phyloP scores from a whole-genome alignment of 30 jellyfish, hydroid and myxozoan species.

The Clytia hemisphaerica region DNA sequence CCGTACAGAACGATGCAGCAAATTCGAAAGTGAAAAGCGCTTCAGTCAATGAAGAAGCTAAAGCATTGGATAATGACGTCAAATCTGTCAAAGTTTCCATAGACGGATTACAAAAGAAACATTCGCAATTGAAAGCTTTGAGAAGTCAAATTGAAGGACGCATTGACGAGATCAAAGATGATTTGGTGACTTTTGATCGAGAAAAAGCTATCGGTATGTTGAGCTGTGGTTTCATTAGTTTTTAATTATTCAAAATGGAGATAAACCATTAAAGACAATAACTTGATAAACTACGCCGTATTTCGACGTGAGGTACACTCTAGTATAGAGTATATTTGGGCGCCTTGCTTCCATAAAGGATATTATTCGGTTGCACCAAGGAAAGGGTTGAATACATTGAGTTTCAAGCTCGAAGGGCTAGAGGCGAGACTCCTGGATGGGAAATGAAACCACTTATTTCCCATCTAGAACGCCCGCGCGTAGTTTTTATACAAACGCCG shows the following conservation, averaged over 20 bases:
- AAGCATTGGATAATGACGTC: constrained; percentile 34
- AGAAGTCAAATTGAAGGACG: constrained; percentile 46
- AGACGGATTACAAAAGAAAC: constrained; percentile 32
- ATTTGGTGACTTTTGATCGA: constrained; percentile 24
- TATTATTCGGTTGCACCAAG: too few species aligned
- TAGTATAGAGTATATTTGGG: too few species aligned
- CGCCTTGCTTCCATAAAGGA: too few species aligned
- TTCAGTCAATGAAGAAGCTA: constrained; percentile 22
- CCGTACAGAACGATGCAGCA: constrained; percentile 49
- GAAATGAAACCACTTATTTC: too few species aligned
- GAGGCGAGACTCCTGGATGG: too few species aligned
- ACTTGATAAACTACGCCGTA: background rate
- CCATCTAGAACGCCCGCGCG: too few species aligned
- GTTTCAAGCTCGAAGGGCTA: too few species aligned
- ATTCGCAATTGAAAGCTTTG: constrained; percentile 38
- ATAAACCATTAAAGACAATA: background rate
- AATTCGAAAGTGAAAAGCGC: constrained; percentile 12
- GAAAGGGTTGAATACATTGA: too few species aligned
- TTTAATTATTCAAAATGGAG: background rate
- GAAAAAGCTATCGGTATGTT: constrained; percentile 14
- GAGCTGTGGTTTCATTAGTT: background rate
- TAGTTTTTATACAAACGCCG: too few species aligned
- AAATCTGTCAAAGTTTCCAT: constrained; percentile 40
- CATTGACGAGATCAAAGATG: constrained; percentile 37
- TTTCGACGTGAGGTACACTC: too few species aligned